Evolutionary conservation across 1,140 invertebrate species (phyloP), one percentile per base, ranked within the genome.

Genomic region (Drosophila nasuta): DNA sequence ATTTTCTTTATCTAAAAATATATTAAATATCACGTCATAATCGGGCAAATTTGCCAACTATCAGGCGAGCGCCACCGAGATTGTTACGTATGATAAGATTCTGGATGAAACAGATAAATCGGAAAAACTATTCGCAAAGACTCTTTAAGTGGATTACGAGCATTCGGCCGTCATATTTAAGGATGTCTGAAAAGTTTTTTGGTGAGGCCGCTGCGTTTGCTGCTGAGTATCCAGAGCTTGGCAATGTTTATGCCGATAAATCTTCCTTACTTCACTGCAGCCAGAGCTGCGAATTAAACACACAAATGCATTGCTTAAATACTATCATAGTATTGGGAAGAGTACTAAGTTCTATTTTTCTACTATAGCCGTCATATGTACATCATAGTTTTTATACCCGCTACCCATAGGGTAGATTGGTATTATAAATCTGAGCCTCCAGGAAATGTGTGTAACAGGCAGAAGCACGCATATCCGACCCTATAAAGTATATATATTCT

Each of bases 111-210:
- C 82, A 0, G 49, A 67, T 5, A 70, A 89, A 45, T 64, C 64
- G 5, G 91, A 92, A 25, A 85, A 92, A 20, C 15, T 92, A 0
- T 92, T 91, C 17, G 88, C 91, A 5, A 68, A 77, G 49, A 92
- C 89, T 0, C 28, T 92, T 11, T 66, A 91, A 35, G 91, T 92
- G 5, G 91, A 92, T 68, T 89, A 91, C 33, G 82, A 92, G 15
- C 82, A 75, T 15, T 75, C 75, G 8, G 91, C 91, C n/a, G 92
- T 90, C 10, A 89, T 92, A 13, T 91, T 95, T 82, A 94, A 95
- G 62, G 94, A 95, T 82, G 30, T 91, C 91, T 30, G 77, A 79
- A 30, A 81, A 75, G 30, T 43, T 77, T 11, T 1, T 81, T 1
- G 64, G 33, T 6, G 70, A 75, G 25, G 82, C 75, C 0, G 69